phyloP scores from a whole-genome alignment of 2,797 vertebrate species.

The Ceryle rudis region DNA sequence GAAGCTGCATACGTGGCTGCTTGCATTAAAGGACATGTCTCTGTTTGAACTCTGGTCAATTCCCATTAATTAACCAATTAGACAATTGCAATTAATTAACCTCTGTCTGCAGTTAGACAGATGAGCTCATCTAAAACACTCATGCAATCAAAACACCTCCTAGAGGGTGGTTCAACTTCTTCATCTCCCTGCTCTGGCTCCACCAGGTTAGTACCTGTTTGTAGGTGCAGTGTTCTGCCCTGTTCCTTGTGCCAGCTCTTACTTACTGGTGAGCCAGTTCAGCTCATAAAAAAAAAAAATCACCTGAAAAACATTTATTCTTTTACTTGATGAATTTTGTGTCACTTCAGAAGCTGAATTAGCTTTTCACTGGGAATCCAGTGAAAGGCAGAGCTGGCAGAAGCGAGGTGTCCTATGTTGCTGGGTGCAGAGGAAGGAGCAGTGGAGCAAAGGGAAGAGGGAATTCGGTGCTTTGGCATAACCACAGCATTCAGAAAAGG shows the following conservation, averaged over 20 bases:
- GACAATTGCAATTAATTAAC: constrained; percentile 14
- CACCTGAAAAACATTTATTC: background rate
- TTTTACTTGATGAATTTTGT: background rate
- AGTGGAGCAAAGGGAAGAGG: background rate
- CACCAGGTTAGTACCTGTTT: constrained; percentile 1
- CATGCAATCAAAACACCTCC: background rate
- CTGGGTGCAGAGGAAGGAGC: background rate
- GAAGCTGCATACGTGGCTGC: background rate
- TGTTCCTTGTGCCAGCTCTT: background rate
- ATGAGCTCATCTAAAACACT: constrained; percentile 35
- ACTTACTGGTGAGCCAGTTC: background rate
- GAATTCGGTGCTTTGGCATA: background rate
- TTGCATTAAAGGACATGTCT: background rate
- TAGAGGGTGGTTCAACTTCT: background rate
- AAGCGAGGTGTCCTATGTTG: background rate
- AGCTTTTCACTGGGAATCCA: background rate
- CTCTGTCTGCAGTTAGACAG: constrained; percentile 5
- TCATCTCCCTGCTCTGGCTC: background rate
- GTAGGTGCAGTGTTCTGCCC: background rate
- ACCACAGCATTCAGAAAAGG: background rate
- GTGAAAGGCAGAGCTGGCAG: background rate
- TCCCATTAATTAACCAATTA: background rate
- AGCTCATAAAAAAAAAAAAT: background rate
- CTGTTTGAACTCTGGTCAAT: background rate
- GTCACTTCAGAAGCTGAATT: background rate